Evolutionary conservation across 1,140 invertebrate genomes (phyloP).

Genomic region (Polypedilum vanderplanki): DNA sequence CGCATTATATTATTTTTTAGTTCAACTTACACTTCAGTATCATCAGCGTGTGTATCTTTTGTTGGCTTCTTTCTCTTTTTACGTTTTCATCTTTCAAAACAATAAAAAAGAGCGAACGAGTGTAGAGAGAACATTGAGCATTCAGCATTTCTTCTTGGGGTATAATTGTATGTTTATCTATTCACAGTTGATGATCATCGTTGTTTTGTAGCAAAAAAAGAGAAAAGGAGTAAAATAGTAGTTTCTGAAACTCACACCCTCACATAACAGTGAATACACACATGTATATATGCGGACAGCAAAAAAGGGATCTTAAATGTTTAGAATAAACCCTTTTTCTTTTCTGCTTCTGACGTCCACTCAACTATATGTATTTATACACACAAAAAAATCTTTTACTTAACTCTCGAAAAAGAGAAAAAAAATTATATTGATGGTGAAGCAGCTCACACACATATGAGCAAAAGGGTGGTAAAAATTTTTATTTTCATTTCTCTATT

Average conservation of each 20-base stretch:
- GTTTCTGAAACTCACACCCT: neutral
- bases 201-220: neutral
- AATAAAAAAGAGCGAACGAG: neutral
- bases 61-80: neutral
- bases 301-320: slow-evolving; percentile 13
- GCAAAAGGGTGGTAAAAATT: no score
- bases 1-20: no score
- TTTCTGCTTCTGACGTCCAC: slow-evolving; percentile 24
- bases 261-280: neutral
- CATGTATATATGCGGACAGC: neutral
- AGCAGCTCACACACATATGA: no score
- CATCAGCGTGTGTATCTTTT: neutral
- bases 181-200: neutral
- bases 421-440: neutral
- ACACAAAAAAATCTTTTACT: neutral
- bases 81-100: neutral
- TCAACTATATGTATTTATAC: neutral
- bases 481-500: no score
- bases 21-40: neutral
- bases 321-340: neutral
- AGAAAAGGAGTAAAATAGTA: neutral
- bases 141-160: neutral
- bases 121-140: no score
- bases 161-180: slow-evolving; percentile 26
- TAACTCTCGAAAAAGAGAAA: neutral